Percentiles rank a stretch among this genome's conserved stretches.
Conservation (phyloP, 2,888 invertebrate species). For the Vanessa cardui region DNA sequence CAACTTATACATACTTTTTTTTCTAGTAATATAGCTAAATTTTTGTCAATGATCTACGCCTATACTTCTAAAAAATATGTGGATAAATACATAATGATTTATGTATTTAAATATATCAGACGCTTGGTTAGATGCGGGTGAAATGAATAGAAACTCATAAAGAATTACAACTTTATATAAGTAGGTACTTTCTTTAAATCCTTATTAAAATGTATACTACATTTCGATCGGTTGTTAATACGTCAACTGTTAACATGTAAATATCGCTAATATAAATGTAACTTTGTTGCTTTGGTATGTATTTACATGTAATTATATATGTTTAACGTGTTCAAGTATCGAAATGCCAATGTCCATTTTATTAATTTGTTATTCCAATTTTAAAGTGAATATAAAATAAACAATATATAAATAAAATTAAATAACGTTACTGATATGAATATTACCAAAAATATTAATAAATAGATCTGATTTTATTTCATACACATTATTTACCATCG, state of each 20-base stretch:
- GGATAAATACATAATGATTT: background rate
- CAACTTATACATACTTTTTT: too few relatives aligned
- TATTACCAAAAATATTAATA: too few relatives aligned
- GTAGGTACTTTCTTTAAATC: slow-evolving; percentile 20
- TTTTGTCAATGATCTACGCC: background rate
- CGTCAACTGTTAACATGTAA: slow-evolving; percentile 6
- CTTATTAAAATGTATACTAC: slow-evolving; percentile 5
- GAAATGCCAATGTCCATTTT: background rate
- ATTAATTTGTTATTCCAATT: background rate
- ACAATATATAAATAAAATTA: background rate
- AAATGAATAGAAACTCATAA: background rate
- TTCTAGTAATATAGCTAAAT: too few relatives aligned
- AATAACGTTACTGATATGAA: too few relatives aligned
- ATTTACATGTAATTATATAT: background rate
- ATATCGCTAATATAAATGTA: slow-evolving; percentile 10
- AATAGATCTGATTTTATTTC: too few relatives aligned
- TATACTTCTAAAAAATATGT: background rate
- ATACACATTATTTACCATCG: too few relatives aligned
- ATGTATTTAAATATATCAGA: too few relatives aligned
- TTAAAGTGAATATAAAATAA: background rate
- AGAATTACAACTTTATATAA: background rate
- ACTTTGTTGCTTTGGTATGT: background rate
- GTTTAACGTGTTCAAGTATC: background rate
- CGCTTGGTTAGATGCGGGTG: too few relatives aligned
- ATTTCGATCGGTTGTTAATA: slow-evolving; percentile 5